These are phyloP conservation scores for Eulithis testata DNA, from an alignment of 2,888 invertebrate species.

Conservation along the genomic window DNA sequence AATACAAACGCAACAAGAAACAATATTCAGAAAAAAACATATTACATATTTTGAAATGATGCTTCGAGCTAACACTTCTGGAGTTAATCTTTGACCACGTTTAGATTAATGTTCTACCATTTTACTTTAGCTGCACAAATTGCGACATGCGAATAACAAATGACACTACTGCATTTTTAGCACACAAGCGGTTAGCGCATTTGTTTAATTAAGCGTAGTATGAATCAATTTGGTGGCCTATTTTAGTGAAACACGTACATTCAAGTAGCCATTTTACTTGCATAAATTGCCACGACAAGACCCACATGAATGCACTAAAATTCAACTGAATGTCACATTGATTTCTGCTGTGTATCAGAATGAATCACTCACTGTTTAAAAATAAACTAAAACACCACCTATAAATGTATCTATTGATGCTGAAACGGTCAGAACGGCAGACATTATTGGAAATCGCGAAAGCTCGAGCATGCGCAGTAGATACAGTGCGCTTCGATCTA, in stretches of 20 bases:
- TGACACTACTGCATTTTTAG: not conserved
- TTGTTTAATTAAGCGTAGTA: not conserved
- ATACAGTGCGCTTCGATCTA: constrained; percentile 47
- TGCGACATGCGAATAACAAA: too few species aligned
- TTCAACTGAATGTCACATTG: not conserved
- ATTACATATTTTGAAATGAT: too few species aligned
- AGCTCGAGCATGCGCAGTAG: constrained; percentile 64
- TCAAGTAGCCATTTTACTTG: constrained; percentile 12
- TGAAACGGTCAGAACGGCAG: constrained; percentile 21
- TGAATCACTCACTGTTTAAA: constrained; percentile 7
- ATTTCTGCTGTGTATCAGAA: not conserved
- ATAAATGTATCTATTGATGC: constrained; percentile 7
- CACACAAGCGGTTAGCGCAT: not conserved
- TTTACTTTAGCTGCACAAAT: too few species aligned
- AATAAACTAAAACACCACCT: constrained; percentile 6
- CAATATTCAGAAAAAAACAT: too few species aligned
- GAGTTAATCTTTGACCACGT: too few species aligned
- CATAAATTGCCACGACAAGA: constrained; percentile 4
- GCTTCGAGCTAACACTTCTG: too few species aligned
- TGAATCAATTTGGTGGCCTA: not conserved
- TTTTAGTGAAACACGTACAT: not conserved
- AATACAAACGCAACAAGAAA: too few species aligned
- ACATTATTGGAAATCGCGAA: constrained; percentile 53
- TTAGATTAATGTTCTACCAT: too few species aligned
- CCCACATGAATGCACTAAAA: not conserved